Evolutionary conservation across 2,888 invertebrate genomes (phyloP).

Genomic region (Apocheima hispidaria): DNA sequence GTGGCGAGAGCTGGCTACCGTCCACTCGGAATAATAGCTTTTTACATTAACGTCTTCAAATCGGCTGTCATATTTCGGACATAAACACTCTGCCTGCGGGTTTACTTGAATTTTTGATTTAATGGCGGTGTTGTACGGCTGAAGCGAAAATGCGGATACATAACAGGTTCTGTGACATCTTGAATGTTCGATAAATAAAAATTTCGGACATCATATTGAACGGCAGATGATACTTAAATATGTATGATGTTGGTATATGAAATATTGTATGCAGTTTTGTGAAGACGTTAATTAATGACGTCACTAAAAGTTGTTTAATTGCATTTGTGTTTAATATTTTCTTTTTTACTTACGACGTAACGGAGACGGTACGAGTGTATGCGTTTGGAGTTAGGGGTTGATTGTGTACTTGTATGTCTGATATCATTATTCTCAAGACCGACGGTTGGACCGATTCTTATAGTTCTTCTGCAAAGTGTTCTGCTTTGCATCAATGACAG

Average conservation of each 20-base stretch:
- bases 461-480: too few species aligned
- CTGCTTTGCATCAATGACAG: too few species aligned
- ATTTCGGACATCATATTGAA: background rate
- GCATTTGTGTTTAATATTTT: background rate
- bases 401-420: too few species aligned
- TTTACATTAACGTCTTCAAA: constrained; percentile 67
- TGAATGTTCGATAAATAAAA: constrained; percentile 10
- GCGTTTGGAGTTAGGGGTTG: too few species aligned
- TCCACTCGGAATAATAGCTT: constrained; percentile 80
- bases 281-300: background rate
- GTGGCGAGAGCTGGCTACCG: constrained; percentile 52
- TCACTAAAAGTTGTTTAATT: background rate
- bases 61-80: constrained; percentile 68
- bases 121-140: constrained; percentile 18
- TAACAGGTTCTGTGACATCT: constrained; percentile 25
- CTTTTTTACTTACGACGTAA: too few species aligned
- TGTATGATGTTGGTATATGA: background rate
- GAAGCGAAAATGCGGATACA: constrained; percentile 26
- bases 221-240: constrained; percentile 11
- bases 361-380: too few species aligned
- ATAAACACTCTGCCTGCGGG: constrained; percentile 46
- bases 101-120: constrained; percentile 47
- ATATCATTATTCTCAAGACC: too few species aligned
- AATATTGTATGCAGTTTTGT: background rate
- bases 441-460: too few species aligned